Conservation (phyloP, 1,140 invertebrate genomes). For the Agrypnia vestita region DNA sequence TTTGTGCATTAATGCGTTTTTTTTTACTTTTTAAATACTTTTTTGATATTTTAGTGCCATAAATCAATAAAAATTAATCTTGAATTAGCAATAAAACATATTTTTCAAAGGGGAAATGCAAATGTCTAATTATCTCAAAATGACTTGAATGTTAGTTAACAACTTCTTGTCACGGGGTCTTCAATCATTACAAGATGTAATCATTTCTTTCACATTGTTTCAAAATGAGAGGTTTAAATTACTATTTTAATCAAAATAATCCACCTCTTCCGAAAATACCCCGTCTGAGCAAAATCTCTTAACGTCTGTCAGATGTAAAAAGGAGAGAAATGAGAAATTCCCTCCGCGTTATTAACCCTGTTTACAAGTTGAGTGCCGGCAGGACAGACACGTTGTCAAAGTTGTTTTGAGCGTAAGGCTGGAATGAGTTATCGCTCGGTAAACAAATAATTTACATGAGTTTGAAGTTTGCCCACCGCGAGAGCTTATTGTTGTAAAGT, state of each 20-base stretch:
- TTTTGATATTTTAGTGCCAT: too few species aligned
- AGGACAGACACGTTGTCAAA: constrained; percentile 16
- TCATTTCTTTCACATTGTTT: too few species aligned
- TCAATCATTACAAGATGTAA: too few species aligned
- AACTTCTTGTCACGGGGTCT: too few species aligned
- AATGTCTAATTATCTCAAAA: too few species aligned
- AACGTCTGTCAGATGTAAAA: constrained; percentile 20
- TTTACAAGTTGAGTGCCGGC: constrained; percentile 11
- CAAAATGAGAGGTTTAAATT: too few species aligned
- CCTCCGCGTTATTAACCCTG: background rate
- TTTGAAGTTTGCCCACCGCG: constrained; percentile 36
- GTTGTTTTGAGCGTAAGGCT: constrained; percentile 17
- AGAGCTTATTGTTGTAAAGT: constrained; percentile 45
- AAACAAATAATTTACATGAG: constrained; percentile 54
- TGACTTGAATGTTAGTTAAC: too few species aligned
- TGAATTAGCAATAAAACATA: too few species aligned
- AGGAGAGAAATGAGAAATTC: background rate
- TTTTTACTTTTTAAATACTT: too few species aligned
- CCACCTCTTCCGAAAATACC: background rate
- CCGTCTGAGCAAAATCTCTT: background rate
- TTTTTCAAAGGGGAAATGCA: too few species aligned
- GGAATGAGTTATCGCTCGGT: constrained; percentile 42
- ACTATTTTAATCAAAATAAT: background rate
- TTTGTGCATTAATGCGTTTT: too few species aligned
- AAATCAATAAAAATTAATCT: too few species aligned